phyloP scores from a whole-genome alignment of 2,888 invertebrate species.

The Drosophila histrio region DNA sequence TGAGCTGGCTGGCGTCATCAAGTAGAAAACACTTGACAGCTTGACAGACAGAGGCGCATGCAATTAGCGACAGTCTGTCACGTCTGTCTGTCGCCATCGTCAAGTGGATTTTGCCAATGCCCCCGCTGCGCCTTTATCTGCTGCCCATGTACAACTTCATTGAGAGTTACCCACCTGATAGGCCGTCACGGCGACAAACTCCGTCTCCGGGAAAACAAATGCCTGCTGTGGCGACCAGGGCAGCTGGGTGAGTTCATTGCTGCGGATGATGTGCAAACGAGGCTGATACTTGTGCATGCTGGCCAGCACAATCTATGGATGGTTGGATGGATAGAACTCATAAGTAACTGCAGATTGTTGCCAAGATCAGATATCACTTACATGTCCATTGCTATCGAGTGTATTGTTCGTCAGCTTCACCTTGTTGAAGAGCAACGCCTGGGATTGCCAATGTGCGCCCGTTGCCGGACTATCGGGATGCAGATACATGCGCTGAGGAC shows the following conservation, averaged over 20 bases:
- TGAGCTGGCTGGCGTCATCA: constrained; percentile 54
- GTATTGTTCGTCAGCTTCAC: constrained; percentile 95
- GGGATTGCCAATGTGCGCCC: constrained; percentile 94
- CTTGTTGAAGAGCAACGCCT: constrained; percentile 91
- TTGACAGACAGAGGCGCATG: constrained; percentile 29
- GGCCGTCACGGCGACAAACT: constrained; percentile 98
- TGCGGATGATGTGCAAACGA: constrained; percentile 92
- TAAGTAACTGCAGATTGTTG: constrained; percentile 8
- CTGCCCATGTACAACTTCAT: constrained; percentile 8
- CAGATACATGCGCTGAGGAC: constrained; percentile 89
- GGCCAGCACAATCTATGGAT: constrained; percentile 91
- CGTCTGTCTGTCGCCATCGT: constrained; percentile 27
- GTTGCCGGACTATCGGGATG: constrained; percentile 95
- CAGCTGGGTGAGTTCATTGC: constrained; percentile 88
- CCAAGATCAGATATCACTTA: constrained; percentile 84
- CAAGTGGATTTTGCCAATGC: constrained; percentile 58
- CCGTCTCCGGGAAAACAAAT: constrained; percentile 91
- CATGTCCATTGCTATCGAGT: constrained; percentile 91
- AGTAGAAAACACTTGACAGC: constrained; percentile 58
- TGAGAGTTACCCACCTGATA: constrained; percentile 89
- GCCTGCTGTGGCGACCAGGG: constrained; percentile 89
- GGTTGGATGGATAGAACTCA: constrained; percentile 8
- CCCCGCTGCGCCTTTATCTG: constrained; percentile 41
- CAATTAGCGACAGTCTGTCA: constrained; percentile 32
- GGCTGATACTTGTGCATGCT: constrained; percentile 99